Evolutionary conservation across 2,113 vertebrate species (phyloP).

Genomic region (Macrotus californicus): DNA sequence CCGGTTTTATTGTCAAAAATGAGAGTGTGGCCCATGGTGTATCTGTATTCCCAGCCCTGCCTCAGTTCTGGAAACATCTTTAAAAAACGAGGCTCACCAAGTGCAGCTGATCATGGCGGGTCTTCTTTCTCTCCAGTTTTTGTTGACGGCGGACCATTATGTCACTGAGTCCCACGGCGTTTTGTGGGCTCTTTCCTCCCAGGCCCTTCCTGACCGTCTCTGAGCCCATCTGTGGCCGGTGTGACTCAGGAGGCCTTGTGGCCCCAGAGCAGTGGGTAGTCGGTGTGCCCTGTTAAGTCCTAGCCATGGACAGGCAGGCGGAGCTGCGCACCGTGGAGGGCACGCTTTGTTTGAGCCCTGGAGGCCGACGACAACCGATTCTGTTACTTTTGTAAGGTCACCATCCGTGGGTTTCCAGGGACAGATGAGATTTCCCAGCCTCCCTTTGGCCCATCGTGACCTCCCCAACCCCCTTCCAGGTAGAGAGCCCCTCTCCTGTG

Average conservation of each 20-base stretch:
- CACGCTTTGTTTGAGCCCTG: background rate
- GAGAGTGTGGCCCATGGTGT: background rate
- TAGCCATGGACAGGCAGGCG: too few species aligned
- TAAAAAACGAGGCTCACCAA: background rate
- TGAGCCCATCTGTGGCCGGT: background rate
- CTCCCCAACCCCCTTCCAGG: background rate
- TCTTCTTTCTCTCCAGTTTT: background rate
- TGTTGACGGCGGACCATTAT: background rate
- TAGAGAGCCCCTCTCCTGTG: background rate
- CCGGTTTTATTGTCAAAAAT: background rate
- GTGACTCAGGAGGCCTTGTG: background rate
- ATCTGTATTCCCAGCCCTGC: background rate
- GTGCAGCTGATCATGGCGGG: background rate
- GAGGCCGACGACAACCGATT: background rate
- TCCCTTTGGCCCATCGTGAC: background rate
- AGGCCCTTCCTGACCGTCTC: background rate
- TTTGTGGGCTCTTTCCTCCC: background rate
- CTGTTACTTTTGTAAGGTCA: background rate
- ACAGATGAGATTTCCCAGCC: background rate
- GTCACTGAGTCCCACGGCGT: background rate
- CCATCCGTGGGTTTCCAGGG: background rate
- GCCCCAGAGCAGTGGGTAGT: background rate
- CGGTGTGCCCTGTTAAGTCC: background rate
- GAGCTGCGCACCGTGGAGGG: background rate
- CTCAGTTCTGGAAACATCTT: background rate